Base-by-base conservation (phyloP, 2,113 vertebrate genomes). In the Melanocharis versteri region DNA sequence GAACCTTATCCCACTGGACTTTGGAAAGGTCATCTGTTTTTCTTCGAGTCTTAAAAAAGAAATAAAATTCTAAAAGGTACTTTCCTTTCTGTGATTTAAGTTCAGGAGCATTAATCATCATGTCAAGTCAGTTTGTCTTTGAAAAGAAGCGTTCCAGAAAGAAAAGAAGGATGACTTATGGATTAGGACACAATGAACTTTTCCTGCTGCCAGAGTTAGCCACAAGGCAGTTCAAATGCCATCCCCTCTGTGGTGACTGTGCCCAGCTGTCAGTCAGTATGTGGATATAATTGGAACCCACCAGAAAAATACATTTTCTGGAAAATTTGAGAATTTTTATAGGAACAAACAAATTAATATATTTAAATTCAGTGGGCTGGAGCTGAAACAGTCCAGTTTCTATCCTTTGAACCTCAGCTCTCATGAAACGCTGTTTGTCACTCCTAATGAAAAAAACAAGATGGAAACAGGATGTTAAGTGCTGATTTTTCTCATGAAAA, bases 51-150 rank as follows among this genome's bases (percentile, higher is more conserved):
- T 79, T 70, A 45, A 61, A 83, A 89, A 60, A 53, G 51, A 42
- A 58, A 35, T 5, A 48, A 20, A 53, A 9, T 42, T 90, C 62
- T 82, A 53, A 83, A 94, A 95, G 90, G 85, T 96, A 89, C 90
- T 95, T 94, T 87, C 60, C 62, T 91, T 66, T 94, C 51, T 92
- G 51, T 95, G 88, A 88, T 88, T 90, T 81, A 92, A 93, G 65
- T 86, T 86, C 76, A 53, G 4, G 12, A 70, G 21, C 37, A 92
- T 93, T 95, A 90, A 80, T 92, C 79, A 91, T 87, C 22, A 27
- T 31, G 47, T 68, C 16, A 44, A 73, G 62, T 77, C 39, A 80
- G 24, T 92, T 89, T 78, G 44, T 86, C 58, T 83, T 93, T 91
- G 58, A 60, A 82, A 91, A 83, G 42, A 85, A 90, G 40, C 1